phyloP scores from a whole-genome alignment of 2,888 invertebrate species.

The Philhelius pedissequus region DNA sequence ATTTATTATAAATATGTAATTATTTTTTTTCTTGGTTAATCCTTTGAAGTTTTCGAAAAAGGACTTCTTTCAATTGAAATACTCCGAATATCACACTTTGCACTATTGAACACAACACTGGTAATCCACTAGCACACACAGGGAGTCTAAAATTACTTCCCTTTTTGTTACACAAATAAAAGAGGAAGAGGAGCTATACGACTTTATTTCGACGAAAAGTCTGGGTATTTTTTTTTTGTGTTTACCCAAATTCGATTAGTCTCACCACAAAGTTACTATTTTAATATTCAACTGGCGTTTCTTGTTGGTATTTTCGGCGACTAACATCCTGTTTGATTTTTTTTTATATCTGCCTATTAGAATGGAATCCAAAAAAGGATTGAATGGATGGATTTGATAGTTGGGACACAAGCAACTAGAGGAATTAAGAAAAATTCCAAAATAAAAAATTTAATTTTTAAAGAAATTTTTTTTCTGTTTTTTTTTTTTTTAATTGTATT shows the following conservation, averaged over 20 bases:
- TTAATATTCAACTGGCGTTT: constrained; percentile 46
- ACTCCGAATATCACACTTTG: constrained; percentile 1
- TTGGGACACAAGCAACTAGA: not conserved
- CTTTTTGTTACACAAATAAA: not conserved
- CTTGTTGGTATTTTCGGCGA: constrained; percentile 21
- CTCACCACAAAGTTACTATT: not conserved
- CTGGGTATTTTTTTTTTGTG: not conserved
- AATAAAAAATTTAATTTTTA: not conserved
- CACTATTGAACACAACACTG: constrained; percentile 53
- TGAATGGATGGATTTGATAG: constrained; percentile 16
- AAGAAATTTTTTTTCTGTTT: not conserved
- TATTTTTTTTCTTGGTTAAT: not conserved
- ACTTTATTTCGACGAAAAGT: constrained; percentile 12
- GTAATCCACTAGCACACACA: constrained; percentile 57
- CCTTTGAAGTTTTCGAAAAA: not conserved
- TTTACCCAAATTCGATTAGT: constrained; percentile 15
- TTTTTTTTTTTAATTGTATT: not conserved
- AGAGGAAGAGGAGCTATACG: not conserved
- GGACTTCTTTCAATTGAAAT: not conserved
- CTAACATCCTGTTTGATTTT: constrained; percentile 43
- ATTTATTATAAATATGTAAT: not conserved
- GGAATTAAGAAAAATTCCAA: not conserved
- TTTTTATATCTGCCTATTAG: not conserved
- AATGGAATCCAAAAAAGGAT: constrained; percentile 8
- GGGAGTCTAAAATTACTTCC: not conserved